Base-by-base conservation (phyloP, 2,113 vertebrate genomes). In the Myotis lucifugus region DNA sequence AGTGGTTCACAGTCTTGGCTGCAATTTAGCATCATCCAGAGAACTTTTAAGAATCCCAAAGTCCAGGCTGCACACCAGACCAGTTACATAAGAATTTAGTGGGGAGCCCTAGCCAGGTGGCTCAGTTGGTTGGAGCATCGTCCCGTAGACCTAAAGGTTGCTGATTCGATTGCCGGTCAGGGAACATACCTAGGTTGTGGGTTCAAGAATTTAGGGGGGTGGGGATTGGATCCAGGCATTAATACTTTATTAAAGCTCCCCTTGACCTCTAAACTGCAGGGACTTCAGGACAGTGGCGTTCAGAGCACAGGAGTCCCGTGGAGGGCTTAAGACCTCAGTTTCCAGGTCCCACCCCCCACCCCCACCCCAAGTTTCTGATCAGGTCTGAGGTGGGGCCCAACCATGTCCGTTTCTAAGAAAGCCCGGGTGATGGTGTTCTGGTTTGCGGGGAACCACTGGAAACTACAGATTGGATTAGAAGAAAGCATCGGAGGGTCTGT, bases 1-100 rank as follows among this genome's bases (percentile, higher is more conserved):
- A 67, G 18, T 89, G 56, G 13, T 92, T 90, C 52, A 69, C 85
- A 88, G 25, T 61, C 56, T 72, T 66, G 23, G 82, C 59, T 83
- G 42, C 77, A 72, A 19, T 67, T 85, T 48, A 56, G 48, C 78
- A 73, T 85, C 52, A 79, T 59, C 56, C 34, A 54, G 40, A 52
- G 42, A 76, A 12, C 32, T 74, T 50, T 46, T 46, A 50, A 88
- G 94, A 73, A 17, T 42, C 19, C 27, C 34, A 18, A 9, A 32
- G 21, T 1, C n/a, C 67, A 21, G 32, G 50, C n/a, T 76, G 8
- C 64, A 42, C 37, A 52, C 37, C 19, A 48, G 77, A 72, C 19
- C 23, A 59, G 1, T 25, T 32, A 9, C 61, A 18, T 76, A 69
- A 70, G 37, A 64, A 32, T 17, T 2, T n/a, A 48, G 21, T 34